Evolutionary conservation across 2,113 vertebrate species (phyloP).

Genomic region (Oostethus manadensis): DNA sequence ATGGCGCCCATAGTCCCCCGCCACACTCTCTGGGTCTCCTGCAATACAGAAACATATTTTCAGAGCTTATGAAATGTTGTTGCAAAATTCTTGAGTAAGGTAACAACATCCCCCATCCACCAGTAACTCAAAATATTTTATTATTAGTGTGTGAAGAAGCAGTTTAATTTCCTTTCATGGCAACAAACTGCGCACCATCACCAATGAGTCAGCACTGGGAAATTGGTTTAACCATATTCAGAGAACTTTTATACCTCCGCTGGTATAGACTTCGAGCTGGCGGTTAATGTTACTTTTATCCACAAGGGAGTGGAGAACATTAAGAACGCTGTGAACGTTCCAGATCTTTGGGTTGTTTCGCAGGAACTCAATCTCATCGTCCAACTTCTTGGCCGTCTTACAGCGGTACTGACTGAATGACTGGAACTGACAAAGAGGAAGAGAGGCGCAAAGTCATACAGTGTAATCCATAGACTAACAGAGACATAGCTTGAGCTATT

Average conservation of each 20-base stretch:
- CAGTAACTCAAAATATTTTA: background rate
- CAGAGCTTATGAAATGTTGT: background rate
- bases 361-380: constrained; percentile 96
- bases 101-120: background rate
- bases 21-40: constrained; percentile 97
- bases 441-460: background rate
- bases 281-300: constrained; percentile 99
- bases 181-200: background rate
- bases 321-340: constrained; percentile 98
- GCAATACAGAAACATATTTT: constrained; percentile 10
- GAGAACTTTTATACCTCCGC: constrained; percentile 78
- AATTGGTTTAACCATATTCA: too few relatives aligned
- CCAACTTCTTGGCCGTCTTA: constrained; percentile 93
- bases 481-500: too few relatives aligned
- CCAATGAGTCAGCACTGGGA: too few relatives aligned
- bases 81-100: background rate
- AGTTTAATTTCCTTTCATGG: background rate
- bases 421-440: constrained; percentile 79
- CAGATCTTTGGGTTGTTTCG: constrained; percentile 98
- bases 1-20: constrained; percentile 98
- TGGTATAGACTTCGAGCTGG: constrained; percentile 96
- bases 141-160: background rate
- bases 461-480: background rate
- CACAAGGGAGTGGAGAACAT: constrained; percentile 93
- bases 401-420: constrained; percentile 99